Conservation (phyloP, 2,797 vertebrate species). For the Tarsius wallacei region DNA sequence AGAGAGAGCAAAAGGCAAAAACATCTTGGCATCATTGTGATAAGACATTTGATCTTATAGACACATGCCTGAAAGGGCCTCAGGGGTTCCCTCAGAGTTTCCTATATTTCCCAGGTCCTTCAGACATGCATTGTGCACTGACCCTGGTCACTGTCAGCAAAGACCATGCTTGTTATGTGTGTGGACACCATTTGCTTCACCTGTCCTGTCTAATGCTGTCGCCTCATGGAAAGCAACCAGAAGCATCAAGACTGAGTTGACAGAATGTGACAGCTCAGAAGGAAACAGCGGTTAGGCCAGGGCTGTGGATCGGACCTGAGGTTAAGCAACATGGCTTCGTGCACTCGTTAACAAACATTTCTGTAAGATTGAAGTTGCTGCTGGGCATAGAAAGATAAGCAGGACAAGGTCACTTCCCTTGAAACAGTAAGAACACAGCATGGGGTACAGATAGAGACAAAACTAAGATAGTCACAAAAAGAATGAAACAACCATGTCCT, state of each 20-base stretch:
- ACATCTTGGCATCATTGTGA: background rate
- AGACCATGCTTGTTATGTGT: background rate
- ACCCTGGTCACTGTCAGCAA: background rate
- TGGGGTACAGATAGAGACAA: conserved; percentile 29
- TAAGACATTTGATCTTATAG: background rate
- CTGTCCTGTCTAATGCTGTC: background rate
- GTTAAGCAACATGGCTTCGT: background rate
- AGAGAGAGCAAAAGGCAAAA: background rate
- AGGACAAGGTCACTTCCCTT: conserved; percentile 52
- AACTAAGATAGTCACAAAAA: background rate
- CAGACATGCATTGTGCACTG: background rate
- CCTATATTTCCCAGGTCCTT: background rate
- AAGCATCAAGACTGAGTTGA: background rate
- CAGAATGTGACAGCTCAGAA: background rate
- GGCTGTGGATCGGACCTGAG: background rate
- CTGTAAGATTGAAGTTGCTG: background rate
- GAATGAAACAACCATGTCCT: too few relatives aligned
- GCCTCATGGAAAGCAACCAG: background rate
- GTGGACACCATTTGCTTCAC: background rate
- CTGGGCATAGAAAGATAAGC: conserved; percentile 28
- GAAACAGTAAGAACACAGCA: conserved; percentile 13
- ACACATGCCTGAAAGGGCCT: background rate
- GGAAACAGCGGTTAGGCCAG: background rate
- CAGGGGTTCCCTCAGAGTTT: background rate
- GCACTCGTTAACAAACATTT: background rate